Conservation (phyloP, 2,888 invertebrate species). For the Mechanitis mazaeus region DNA sequence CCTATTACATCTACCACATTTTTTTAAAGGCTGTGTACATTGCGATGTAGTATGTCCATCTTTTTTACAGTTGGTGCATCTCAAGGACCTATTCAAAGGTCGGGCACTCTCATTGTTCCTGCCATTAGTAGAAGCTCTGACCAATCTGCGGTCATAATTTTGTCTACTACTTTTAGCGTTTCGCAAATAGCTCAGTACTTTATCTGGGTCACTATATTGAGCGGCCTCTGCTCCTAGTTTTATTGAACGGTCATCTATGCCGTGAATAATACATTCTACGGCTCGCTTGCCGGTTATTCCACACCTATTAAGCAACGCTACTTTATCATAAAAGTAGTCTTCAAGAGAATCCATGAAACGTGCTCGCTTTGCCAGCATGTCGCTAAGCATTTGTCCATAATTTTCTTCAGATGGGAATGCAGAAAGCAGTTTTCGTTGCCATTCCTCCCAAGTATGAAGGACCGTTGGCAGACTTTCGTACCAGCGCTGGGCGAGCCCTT, state of each 20-base stretch:
- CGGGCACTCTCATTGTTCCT: too few relatives aligned
- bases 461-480: conserved; percentile 1
- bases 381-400: background rate
- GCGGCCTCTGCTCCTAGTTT: too few relatives aligned
- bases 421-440: conserved; percentile 1
- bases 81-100: too few relatives aligned
- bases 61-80: too few relatives aligned
- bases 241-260: background rate
- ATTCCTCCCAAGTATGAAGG: conserved; percentile 1
- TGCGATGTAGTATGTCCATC: too few relatives aligned
- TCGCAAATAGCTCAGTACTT: too few relatives aligned
- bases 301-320: conserved; percentile 3
- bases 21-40: too few relatives aligned
- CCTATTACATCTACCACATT: too few relatives aligned
- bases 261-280: conserved; percentile 4
- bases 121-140: too few relatives aligned
- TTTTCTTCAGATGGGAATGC: conserved; percentile 10
- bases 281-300: background rate
- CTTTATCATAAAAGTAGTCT: conserved; percentile 8
- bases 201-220: too few relatives aligned
- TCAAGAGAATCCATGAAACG: conserved; percentile 5
- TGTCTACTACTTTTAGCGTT: too few relatives aligned
- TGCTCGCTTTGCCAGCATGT: conserved; percentile 3
- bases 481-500: conserved; percentile 6
- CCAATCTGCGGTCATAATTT: too few relatives aligned